Percentiles rank a stretch among this genome's conserved stretches.
Conservation (phyloP, 2,797 vertebrate genomes). For the Mus minutoides region DNA sequence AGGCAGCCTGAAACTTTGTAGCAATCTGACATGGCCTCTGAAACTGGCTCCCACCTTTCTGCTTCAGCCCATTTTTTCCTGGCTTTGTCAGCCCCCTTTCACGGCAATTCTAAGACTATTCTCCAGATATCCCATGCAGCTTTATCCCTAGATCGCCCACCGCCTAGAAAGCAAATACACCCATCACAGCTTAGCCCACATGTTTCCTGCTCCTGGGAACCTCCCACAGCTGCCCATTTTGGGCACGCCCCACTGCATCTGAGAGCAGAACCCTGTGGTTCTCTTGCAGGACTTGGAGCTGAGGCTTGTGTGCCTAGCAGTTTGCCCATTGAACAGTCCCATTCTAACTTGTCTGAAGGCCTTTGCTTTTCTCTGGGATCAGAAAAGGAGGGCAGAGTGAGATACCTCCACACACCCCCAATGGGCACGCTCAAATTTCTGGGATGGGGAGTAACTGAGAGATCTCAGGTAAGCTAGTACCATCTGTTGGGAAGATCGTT, state of each 20-base stretch:
- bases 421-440: background rate
- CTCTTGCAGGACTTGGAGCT: background rate
- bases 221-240: background rate
- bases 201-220: background rate
- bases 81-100: background rate
- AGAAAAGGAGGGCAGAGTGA: background rate
- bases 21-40: background rate
- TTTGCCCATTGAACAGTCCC: background rate
- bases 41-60: background rate
- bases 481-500: accelerated
- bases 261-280: background rate
- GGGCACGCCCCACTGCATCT: background rate
- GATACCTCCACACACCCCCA: too few relatives aligned
- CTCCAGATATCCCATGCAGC: background rate
- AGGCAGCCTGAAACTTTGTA: background rate
- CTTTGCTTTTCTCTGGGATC: constrained; percentile 11
- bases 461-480: background rate
- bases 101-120: background rate
- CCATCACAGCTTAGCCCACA: background rate
- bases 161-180: background rate
- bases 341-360: background rate
- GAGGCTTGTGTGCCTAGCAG: background rate
- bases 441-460: background rate
- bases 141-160: background rate
- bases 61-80: background rate